A percentile compares a stretch with the other conserved stretches of the same genome.
phyloP scores from a whole-genome alignment of 2,797 vertebrate genomes.

The Tadarida brasiliensis region DNA sequence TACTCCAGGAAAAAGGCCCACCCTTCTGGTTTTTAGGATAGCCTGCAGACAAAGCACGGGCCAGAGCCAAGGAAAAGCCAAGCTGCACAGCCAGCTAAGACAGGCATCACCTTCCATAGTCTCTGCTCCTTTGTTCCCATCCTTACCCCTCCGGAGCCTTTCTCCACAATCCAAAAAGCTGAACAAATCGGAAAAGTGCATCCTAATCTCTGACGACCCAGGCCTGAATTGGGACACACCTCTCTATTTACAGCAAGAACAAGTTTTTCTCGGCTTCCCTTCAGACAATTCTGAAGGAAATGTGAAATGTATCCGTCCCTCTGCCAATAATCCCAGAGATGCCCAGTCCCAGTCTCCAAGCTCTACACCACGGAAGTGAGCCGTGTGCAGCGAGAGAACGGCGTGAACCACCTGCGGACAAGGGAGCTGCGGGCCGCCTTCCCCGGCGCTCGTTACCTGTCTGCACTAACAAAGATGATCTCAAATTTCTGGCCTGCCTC shows the following conservation, averaged over 20 bases:
- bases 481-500: slow-evolving; percentile 98
- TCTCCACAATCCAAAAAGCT: not conserved
- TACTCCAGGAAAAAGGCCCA: not conserved
- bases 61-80: not conserved
- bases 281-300: not conserved
- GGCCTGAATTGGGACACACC: not conserved
- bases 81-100: not conserved
- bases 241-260: not conserved
- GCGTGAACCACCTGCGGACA: not conserved
- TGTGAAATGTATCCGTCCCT: not conserved
- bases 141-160: not conserved
- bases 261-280: not conserved
- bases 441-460: slow-evolving; percentile 90
- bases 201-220: not conserved
- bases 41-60: not conserved
- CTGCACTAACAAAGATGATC: slow-evolving; percentile 98
- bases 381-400: not conserved
- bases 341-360: not conserved
- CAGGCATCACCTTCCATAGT: not conserved
- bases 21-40: not conserved
- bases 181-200: not conserved
- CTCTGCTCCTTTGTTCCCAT: not conserved
- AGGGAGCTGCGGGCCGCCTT: accelerated
- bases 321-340: not conserved
- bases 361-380: not conserved